A percentile compares a stretch with the other conserved stretches of the same genome.
Conservation (phyloP, 1,140 invertebrate species). For the Lordiphosa stackelbergi region DNA sequence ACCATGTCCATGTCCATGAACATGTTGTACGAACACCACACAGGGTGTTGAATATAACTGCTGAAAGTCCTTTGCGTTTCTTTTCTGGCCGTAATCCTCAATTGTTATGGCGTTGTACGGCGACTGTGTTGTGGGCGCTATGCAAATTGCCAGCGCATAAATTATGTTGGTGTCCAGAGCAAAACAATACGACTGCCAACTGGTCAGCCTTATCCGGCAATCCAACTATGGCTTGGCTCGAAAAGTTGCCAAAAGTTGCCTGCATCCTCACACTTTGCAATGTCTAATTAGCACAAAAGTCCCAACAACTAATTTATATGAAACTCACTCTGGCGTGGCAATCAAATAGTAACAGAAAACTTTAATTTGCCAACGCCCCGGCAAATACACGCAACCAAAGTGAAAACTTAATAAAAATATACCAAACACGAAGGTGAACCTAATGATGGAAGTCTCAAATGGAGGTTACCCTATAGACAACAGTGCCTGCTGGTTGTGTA, state of each 20-base stretch:
- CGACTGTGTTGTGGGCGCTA: slow-evolving; percentile 57
- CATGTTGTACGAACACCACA: slow-evolving; percentile 49
- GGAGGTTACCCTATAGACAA: not conserved
- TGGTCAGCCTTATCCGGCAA: slow-evolving; percentile 9
- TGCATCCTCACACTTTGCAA: slow-evolving; percentile 35
- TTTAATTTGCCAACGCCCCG: slow-evolving; percentile 60
- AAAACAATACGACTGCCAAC: slow-evolving; percentile 18
- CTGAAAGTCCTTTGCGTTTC: slow-evolving; percentile 37
- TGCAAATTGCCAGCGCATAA: slow-evolving; percentile 70
- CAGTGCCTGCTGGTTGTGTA: too few species aligned
- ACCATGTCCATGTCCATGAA: not conserved
- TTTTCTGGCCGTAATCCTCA: slow-evolving; percentile 24
- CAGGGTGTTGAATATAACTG: slow-evolving; percentile 74
- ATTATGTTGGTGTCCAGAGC: slow-evolving; percentile 57
- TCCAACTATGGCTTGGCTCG: slow-evolving; percentile 22
- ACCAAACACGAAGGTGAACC: slow-evolving; percentile 1
- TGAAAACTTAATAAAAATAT: not conserved
- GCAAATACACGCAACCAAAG: slow-evolving; percentile 40
- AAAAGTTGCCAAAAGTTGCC: slow-evolving; percentile 31
- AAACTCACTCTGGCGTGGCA: slow-evolving; percentile 37
- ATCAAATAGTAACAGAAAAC: slow-evolving; percentile 51
- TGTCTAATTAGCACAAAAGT: slow-evolving; percentile 62
- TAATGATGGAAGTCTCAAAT: not conserved
- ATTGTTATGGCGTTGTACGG: slow-evolving; percentile 69
- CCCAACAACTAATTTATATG: slow-evolving; percentile 60